These are phyloP conservation scores for Neopipo cinnamomea DNA, from an alignment of 2,113 vertebrate species.

Conservation along the genomic window DNA sequence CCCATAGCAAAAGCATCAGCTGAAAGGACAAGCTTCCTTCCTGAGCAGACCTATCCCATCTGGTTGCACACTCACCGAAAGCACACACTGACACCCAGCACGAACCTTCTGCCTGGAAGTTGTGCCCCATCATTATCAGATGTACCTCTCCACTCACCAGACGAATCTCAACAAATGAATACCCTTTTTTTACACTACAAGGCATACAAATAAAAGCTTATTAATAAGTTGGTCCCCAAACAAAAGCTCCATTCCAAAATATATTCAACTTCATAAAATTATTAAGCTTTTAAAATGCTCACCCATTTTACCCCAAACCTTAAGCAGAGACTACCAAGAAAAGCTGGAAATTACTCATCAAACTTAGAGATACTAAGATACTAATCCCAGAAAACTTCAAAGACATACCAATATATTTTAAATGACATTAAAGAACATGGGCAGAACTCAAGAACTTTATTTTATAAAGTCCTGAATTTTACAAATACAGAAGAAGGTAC, in stretches of 20 bases:
- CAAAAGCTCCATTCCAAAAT: background rate
- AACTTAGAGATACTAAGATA: background rate
- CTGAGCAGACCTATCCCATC: background rate
- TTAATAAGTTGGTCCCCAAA: background rate
- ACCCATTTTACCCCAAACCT: background rate
- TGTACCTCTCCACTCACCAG: background rate
- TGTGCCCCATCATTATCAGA: background rate
- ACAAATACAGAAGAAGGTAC: constrained; percentile 1
- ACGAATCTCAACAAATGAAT: background rate
- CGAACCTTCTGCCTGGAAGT: background rate
- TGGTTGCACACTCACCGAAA: background rate
- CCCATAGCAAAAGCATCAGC: background rate
- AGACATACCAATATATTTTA: background rate
- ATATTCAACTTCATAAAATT: background rate
- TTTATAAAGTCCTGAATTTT: background rate
- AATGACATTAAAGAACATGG: background rate
- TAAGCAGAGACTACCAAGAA: background rate
- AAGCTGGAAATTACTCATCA: background rate
- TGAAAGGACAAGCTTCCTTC: background rate
- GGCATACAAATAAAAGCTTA: background rate
- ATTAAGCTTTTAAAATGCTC: background rate
- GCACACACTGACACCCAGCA: background rate
- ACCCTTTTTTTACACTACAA: background rate
- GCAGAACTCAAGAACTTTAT: background rate
- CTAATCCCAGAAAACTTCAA: background rate